These are phyloP conservation scores for Podarcis raffonei DNA, from an alignment of 2,113 vertebrate species.

Conservation along the genomic window DNA sequence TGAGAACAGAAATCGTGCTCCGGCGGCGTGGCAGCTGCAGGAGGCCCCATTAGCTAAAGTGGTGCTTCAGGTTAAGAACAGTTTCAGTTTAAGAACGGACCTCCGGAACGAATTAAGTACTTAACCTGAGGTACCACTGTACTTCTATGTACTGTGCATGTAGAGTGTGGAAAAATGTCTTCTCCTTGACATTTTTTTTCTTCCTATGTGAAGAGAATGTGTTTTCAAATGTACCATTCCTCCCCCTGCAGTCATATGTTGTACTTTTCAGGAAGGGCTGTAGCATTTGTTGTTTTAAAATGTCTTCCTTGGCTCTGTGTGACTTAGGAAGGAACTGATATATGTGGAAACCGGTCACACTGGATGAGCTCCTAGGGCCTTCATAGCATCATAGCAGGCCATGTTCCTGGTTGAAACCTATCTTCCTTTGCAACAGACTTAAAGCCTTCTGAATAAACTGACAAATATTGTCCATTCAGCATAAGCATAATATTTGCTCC, in stretches of 20 bases:
- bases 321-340: no score
- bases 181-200: not conserved
- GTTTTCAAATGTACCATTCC: not conserved
- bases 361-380: not conserved
- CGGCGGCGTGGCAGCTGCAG: no score
- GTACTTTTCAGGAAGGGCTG: no score
- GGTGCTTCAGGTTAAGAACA: no score
- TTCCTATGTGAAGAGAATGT: not conserved
- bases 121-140: no score
- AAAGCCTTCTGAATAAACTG: slow-evolving; percentile 6
- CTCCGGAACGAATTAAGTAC: no score
- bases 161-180: not conserved
- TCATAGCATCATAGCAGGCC: not conserved
- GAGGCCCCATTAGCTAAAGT: no score
- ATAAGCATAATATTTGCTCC: not conserved
- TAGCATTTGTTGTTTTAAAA: no score
- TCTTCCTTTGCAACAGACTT: not conserved
- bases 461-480: not conserved
- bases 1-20: no score
- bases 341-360: no score
- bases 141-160: not conserved
- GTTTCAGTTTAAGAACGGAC: no score
- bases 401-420: not conserved
- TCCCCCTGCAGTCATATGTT: no score
- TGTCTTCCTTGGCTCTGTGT: not conserved